Conservation (phyloP, 1,140 invertebrate genomes). For the Kradibia gibbosae region DNA sequence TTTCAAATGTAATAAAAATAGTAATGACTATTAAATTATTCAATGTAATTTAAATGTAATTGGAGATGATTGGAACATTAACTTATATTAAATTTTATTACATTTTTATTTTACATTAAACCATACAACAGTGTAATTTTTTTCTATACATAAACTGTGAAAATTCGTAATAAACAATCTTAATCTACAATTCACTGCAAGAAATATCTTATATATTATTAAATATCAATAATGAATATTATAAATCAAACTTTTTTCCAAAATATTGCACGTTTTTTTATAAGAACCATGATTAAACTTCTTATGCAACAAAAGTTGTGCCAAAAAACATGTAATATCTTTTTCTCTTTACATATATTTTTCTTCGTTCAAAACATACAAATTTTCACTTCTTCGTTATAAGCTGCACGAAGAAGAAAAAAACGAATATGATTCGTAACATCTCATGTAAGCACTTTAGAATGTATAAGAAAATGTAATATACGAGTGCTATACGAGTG, state of each 20-base stretch:
- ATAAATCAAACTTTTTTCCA: conserved; percentile 4
- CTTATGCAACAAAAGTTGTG: background rate
- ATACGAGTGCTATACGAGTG: conserved; percentile 33
- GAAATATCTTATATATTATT: conserved; percentile 8
- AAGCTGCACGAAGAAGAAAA: conserved; percentile 45
- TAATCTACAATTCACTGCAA: conserved; percentile 10
- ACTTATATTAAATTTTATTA: too few relatives aligned
- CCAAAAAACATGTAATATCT: conserved; percentile 26
- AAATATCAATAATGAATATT: background rate
- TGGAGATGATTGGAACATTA: too few relatives aligned
- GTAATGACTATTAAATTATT: too few relatives aligned
- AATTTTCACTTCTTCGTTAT: conserved; percentile 23
- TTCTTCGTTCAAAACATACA: conserved; percentile 25
- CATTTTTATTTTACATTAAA: too few relatives aligned
- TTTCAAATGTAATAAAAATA: too few relatives aligned
- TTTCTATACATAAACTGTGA: background rate
- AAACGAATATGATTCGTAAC: conserved; percentile 17
- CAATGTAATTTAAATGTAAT: too few relatives aligned
- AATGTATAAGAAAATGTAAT: conserved; percentile 43
- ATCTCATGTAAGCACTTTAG: conserved; percentile 32
- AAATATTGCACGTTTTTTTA: conserved; percentile 34
- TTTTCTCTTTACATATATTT: conserved; percentile 11
- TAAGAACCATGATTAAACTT: conserved; percentile 21
- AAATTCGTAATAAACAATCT: background rate
- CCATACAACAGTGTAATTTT: too few relatives aligned